Evolutionary conservation across 1,140 invertebrate species (phyloP), one percentile per base, ranked within the genome.

Genomic region (Bursaphelenchus mucronatus): DNA sequence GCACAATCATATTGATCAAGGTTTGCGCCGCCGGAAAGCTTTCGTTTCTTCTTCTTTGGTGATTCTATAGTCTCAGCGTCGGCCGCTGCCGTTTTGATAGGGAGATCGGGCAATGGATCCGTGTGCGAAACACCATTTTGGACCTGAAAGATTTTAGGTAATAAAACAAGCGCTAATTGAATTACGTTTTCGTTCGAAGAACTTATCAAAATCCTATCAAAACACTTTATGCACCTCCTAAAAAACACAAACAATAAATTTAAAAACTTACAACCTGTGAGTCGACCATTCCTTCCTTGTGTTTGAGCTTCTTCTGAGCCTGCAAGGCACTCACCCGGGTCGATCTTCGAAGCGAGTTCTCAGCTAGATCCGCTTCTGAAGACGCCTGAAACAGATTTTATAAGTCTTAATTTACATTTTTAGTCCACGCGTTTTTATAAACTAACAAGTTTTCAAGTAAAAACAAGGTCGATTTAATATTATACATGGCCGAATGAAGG

Each of bases 1-100:
- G 74, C 67, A 55, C 73, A 76, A 50, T 79, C 70, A 53, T 70
- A 73, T 47, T 76, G 75, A 58, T 76, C 75, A 9, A 76, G 66
- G 6, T 67, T 41, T 4, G 49, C 19, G 0, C 55, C 67, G 21
- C 68, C 57, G 11, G 53, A 57, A 3, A 76, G 54, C 17, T 74
- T 69, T 19, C 66, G 8, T 56, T 76, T 79, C 74, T 57, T 74
- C 58, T 68, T 50, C 19, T 40, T 21, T 58, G 74, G 45, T 49
- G 50, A n/a, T 45, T 63, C 44, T 15, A 39, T 41, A 47, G 52
- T 45, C 43, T n/a, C 11, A 40, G 39, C 41, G 47, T 39, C 41
- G 17, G 39, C n/a, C 5, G 61, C 66, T 46, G 62, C 39, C 15
- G 62, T 43, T 57, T 69, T 43, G 44, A 52, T 21, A 19, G 61